Evolutionary conservation across 2,113 vertebrate genomes (phyloP), one percentile per base, ranked within the genome.

Genomic region (Pelecanus crispus): DNA sequence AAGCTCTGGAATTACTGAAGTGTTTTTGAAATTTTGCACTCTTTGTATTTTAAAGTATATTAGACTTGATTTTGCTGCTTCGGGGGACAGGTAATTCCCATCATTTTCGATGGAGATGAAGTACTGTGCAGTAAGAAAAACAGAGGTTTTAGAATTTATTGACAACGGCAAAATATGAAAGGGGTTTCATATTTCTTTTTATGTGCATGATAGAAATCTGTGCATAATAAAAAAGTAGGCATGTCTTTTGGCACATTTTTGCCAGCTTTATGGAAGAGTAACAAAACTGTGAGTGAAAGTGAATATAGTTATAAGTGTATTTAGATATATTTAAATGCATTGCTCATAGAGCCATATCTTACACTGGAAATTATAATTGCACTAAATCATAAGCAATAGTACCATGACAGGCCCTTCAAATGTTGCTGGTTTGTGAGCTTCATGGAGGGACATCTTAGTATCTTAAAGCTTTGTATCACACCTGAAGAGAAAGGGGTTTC

Each of bases 21-120:
- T 36, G 53, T 38, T 94, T 84, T 62, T 77, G 40, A 95, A 90
- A 95, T 88, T 80, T 81, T 88, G 55, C 45, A 82, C 50, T 90
- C 79, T 79, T 75, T 9, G 32, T 79, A 75, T 95, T 81, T 81
- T 87, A 62, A 92, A 94, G 45, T 72, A 12, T 58, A 72, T 68
- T 86, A 80, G 40, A 47, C 67, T 83, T 73, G 58, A 95, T 95
- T 92, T 44, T 62, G 44, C 71, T 62, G 66, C 92, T 93, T 93
- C 71, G 80, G 85, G 87, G 87, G 74, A 85, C 66, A 92, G 81
- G 87, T 82, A 91, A 85, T 95, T 79, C 74, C 47, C 63, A 68
- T 44, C 0, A 65, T 87, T 87, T 94, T 80, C 2, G 2, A 63
- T 25, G 40, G 67, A 86, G 53, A 83, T n/a, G 4, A 89, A 87